Conservation (phyloP, 2,888 invertebrate genomes). For the Harpalus rufipes region DNA sequence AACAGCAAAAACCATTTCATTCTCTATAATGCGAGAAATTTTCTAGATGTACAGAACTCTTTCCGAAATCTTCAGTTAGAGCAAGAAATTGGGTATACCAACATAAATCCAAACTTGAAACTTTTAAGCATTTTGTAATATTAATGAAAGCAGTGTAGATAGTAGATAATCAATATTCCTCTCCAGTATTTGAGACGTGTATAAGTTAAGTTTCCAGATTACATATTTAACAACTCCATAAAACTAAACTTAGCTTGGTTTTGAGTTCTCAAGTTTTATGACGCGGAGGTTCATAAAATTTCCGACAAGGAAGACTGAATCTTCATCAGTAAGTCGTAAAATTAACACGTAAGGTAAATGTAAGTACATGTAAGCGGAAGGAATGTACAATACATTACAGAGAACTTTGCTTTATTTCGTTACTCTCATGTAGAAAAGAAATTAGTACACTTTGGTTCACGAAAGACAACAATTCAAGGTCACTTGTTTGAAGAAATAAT, state of each 20-base stretch:
- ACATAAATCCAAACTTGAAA: background rate
- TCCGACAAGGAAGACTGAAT: background rate
- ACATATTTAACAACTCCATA: constrained; percentile 41
- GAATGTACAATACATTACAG: constrained; percentile 28
- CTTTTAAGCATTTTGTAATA: constrained; percentile 1
- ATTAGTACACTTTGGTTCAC: too few relatives aligned
- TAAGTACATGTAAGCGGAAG: constrained; percentile 3
- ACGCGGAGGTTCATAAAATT: constrained; percentile 24
- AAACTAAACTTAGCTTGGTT: constrained; percentile 23
- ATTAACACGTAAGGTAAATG: constrained; percentile 37
- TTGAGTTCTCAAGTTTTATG: constrained; percentile 27
- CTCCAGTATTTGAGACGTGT: constrained; percentile 14
- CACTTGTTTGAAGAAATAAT: too few relatives aligned
- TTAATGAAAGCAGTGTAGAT: constrained; percentile 8
- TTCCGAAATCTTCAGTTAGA: background rate
- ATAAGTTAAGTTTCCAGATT: constrained; percentile 5
- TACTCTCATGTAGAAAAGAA: too few relatives aligned
- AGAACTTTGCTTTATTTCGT: background rate
- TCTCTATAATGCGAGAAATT: too few relatives aligned
- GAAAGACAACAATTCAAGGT: too few relatives aligned
- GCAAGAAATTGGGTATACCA: background rate
- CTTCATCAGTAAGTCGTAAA: constrained; percentile 41
- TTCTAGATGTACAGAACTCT: background rate
- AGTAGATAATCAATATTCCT: constrained; percentile 19
- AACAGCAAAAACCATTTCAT: too few relatives aligned